A percentile compares a stretch with the other conserved stretches of the same genome.
These are phyloP conservation scores for Brachylomia viminalis DNA, from an alignment of 2,888 invertebrate species.

Conservation along the genomic window DNA sequence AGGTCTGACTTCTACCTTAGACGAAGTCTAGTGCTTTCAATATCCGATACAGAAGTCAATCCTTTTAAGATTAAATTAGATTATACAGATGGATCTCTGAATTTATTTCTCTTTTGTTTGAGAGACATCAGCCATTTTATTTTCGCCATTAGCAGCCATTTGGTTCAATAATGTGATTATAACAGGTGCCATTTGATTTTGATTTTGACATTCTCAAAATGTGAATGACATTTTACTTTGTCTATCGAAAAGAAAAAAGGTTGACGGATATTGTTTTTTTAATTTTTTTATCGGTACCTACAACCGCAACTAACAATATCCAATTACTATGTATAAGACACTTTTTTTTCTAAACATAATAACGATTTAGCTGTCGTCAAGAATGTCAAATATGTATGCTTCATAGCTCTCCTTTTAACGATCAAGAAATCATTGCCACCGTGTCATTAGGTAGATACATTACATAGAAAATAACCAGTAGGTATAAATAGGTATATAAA, in stretches of 20 bases:
- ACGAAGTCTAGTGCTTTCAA: slow-evolving; percentile 60
- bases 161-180: slow-evolving; percentile 3
- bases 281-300: too few relatives aligned
- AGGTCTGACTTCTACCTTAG: slow-evolving; percentile 58
- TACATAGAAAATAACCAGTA: not conserved
- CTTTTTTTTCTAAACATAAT: not conserved
- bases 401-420: not conserved
- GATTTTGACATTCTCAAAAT: not conserved
- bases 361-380: not conserved
- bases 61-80: slow-evolving; percentile 70
- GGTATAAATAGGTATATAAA: too few relatives aligned
- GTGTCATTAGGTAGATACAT: not conserved
- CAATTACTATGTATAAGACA: too few relatives aligned
- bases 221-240: not conserved
- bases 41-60: slow-evolving; percentile 68
- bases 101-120: slow-evolving; percentile 62
- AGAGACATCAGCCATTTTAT: slow-evolving; percentile 36
- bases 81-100: slow-evolving; percentile 57
- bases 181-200: not conserved
- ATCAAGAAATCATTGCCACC: not conserved
- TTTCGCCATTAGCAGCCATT: slow-evolving; percentile 13
- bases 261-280: too few relatives aligned
- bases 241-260: too few relatives aligned
- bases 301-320: too few relatives aligned
- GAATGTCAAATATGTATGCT: not conserved